These are phyloP conservation scores for Vidua macroura DNA, from an alignment of 2,113 vertebrate genomes.

Conservation along the genomic window DNA sequence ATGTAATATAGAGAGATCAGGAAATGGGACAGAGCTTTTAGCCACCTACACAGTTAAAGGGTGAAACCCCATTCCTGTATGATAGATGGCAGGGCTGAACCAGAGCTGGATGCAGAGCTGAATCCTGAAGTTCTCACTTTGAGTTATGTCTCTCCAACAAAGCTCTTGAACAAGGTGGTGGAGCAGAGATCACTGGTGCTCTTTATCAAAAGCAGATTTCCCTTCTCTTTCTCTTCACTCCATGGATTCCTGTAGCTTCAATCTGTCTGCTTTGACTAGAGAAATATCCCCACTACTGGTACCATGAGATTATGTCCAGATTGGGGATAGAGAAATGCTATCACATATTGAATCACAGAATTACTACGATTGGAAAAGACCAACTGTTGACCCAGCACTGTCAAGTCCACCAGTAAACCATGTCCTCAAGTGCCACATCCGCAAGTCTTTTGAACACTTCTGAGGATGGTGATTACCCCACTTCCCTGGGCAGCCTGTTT, in stretches of 20 bases:
- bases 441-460: not conserved
- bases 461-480: not conserved
- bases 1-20: not conserved
- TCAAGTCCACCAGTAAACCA: not conserved
- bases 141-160: not conserved
- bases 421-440: not conserved
- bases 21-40: not conserved
- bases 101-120: not conserved
- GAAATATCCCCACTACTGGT: not conserved
- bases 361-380: not conserved
- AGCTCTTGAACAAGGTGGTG: not conserved
- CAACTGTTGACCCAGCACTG: not conserved
- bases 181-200: not conserved
- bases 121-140: not conserved
- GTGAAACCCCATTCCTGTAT: not conserved
- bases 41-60: not conserved
- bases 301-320: not conserved
- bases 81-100: not conserved
- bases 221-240: not conserved
- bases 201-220: not conserved
- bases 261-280: not conserved
- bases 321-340: accelerated
- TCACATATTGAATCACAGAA: not conserved
- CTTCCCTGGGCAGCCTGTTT: not conserved
- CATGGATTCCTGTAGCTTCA: not conserved